These are phyloP conservation scores for Scaptomyza tumidula DNA, from an alignment of 2,888 invertebrate genomes.

Conservation along the genomic window DNA sequence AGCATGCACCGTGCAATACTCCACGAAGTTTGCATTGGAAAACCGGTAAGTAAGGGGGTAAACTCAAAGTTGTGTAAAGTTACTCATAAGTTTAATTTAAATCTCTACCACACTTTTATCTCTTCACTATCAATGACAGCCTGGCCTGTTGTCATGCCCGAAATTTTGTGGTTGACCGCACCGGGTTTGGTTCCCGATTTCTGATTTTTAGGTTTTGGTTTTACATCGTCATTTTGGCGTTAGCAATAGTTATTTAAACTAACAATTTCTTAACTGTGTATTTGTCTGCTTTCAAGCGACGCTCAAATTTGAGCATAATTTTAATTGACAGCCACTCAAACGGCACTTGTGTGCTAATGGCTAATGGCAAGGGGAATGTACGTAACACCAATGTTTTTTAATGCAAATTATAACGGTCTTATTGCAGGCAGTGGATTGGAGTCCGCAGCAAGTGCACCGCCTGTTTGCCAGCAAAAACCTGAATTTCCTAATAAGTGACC, in stretches of 20 bases:
- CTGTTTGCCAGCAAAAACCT: constrained; percentile 77
- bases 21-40: constrained; percentile 79
- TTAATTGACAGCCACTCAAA: constrained; percentile 73
- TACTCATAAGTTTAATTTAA: constrained; percentile 76
- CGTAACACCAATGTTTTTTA: neutral
- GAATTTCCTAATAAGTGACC: constrained; percentile 83
- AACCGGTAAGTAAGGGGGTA: constrained; percentile 51
- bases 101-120: constrained; percentile 18
- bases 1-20: constrained; percentile 76
- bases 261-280: no score
- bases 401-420: constrained; percentile 51
- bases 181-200: no score
- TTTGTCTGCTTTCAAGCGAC: constrained; percentile 36
- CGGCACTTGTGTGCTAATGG: constrained; percentile 65
- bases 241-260: no score
- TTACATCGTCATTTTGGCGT: no score
- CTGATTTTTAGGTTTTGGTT: no score
- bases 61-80: neutral
- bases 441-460: constrained; percentile 82
- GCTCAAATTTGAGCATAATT: constrained; percentile 55
- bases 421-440: constrained; percentile 79
- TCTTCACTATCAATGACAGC: no score
- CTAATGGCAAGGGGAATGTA: neutral
- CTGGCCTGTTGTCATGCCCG: no score
- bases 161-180: no score